Percentiles rank a stretch among this genome's conserved stretches.
These are phyloP conservation scores for Melangyna quadrimaculata DNA, from an alignment of 2,888 invertebrate genomes.

Conservation along the genomic window DNA sequence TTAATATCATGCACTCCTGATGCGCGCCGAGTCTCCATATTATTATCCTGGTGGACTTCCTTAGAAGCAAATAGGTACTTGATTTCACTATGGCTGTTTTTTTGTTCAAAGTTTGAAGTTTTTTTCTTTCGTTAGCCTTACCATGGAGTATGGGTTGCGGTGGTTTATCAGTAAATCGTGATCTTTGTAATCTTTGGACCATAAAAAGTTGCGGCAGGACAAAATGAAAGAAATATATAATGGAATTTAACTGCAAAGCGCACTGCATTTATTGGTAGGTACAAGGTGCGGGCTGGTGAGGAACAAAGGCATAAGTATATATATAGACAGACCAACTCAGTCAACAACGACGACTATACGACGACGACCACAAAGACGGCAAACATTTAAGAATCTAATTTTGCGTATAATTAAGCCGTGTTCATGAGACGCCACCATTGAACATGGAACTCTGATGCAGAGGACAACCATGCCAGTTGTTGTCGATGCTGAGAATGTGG, in stretches of 20 bases:
- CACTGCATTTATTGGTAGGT: slow-evolving; percentile 43
- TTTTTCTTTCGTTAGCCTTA: not conserved
- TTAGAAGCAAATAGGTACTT: slow-evolving; percentile 45
- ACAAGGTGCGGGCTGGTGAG: not conserved
- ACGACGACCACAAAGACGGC: slow-evolving; percentile 8
- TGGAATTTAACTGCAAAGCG: slow-evolving; percentile 30
- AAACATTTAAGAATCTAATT: slow-evolving; percentile 64
- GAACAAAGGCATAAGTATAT: not conserved
- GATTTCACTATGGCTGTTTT: slow-evolving; percentile 9
- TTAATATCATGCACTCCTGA: slow-evolving; percentile 32
- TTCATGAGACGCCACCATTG: slow-evolving; percentile 58
- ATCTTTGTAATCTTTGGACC: slow-evolving; percentile 62
- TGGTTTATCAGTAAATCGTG: slow-evolving; percentile 64
- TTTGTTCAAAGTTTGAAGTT: not conserved
- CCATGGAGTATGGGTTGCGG: slow-evolving; percentile 3
- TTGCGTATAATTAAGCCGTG: slow-evolving; percentile 64
- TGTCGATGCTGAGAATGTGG: slow-evolving; percentile 25
- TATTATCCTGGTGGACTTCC: slow-evolving; percentile 49
- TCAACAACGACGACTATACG: not conserved
- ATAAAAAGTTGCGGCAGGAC: slow-evolving; percentile 56
- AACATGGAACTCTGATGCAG: slow-evolving; percentile 15
- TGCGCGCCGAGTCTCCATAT: not conserved
- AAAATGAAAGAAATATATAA: slow-evolving; percentile 44
- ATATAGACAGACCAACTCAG: not conserved
- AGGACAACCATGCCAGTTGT: not conserved